Percentiles rank a stretch among this genome's conserved stretches.
These are phyloP conservation scores for Arctia plantaginis DNA, from an alignment of 2,888 invertebrate species.

Conservation along the genomic window DNA sequence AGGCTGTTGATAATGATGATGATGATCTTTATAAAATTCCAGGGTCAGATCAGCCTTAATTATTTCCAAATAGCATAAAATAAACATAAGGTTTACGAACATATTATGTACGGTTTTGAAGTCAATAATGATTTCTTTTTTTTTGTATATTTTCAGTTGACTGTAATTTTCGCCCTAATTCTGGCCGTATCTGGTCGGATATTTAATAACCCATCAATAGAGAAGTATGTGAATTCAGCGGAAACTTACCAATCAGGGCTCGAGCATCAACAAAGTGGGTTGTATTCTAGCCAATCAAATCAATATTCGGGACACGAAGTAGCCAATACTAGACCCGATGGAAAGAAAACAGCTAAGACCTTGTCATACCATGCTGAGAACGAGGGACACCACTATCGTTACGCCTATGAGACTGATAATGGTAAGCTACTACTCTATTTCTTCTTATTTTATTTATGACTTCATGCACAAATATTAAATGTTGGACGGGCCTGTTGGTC, in stretches of 20 bases:
- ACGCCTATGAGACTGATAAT: conserved; percentile 88
- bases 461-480: no score
- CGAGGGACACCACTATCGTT: conserved; percentile 72
- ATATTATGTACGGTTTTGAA: background rate
- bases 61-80: no score
- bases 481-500: no score
- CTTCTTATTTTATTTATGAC: no score
- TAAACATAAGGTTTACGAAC: no score
- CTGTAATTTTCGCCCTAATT: conserved; percentile 63
- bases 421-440: conserved; percentile 66
- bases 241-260: conserved; percentile 69
- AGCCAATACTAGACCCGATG: conserved; percentile 42
- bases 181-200: conserved; percentile 68
- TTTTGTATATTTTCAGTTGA: conserved; percentile 62
- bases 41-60: no score
- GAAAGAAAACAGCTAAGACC: conserved; percentile 69
- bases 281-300: conserved; percentile 64
- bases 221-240: conserved; percentile 59
- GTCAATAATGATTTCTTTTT: background rate
- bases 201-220: conserved; percentile 52
- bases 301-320: conserved; percentile 41
- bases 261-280: conserved; percentile 63
- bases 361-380: conserved; percentile 64
- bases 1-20: no score
- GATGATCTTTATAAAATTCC: no score